phyloP scores from a whole-genome alignment of 2,797 vertebrate genomes.

The Clamator glandarius region DNA sequence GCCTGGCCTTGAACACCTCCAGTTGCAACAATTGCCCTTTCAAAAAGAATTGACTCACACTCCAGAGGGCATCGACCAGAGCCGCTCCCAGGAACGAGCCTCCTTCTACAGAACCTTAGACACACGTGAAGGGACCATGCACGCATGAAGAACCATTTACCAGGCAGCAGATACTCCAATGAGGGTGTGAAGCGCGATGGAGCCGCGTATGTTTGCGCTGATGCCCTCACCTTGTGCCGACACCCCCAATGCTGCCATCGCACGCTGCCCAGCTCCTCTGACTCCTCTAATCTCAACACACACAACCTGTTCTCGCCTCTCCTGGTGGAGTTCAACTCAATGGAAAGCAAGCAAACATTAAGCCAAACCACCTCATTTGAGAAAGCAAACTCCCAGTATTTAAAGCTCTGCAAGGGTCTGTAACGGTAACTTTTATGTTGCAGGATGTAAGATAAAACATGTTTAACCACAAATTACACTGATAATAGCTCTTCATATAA shows the following conservation, averaged over 20 bases:
- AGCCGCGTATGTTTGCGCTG: rapidly evolving
- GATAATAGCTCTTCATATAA: slow-evolving; percentile 30
- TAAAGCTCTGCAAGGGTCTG: slow-evolving; percentile 5
- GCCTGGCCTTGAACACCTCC: no score
- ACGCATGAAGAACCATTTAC: rapidly evolving
- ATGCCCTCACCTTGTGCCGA: not conserved
- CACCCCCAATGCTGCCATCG: not conserved
- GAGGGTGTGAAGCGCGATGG: no score
- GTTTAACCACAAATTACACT: slow-evolving; percentile 27
- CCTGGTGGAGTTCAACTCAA: not conserved
- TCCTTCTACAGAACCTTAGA: not conserved
- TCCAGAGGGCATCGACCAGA: not conserved
- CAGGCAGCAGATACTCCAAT: not conserved
- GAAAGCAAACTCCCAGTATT: not conserved
- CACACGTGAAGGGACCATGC: rapidly evolving
- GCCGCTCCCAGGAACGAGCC: not conserved
- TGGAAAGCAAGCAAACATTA: not conserved
- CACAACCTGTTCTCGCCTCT: not conserved
- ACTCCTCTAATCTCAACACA: not conserved
- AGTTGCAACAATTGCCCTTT: not conserved
- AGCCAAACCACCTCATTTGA: not conserved
- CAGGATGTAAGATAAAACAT: not conserved
- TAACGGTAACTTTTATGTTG: not conserved
- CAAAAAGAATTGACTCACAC: not conserved
- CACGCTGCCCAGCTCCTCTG: not conserved